phyloP scores from a whole-genome alignment of 2,888 invertebrate species.

The Anaspis maculata region DNA sequence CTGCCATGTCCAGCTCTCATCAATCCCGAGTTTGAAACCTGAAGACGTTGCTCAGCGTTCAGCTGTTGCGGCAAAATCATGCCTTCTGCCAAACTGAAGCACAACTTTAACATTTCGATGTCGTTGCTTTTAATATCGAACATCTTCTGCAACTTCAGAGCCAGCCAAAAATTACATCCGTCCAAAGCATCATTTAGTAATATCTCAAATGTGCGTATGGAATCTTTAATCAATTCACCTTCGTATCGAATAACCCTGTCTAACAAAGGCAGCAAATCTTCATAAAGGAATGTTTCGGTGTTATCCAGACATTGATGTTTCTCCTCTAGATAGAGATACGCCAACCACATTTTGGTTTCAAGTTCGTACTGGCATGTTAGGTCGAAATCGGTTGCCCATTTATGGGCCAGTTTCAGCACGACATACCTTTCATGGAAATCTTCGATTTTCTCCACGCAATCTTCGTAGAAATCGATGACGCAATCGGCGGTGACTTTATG shows the following conservation, averaged over 20 bases:
- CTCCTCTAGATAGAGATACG: constrained; percentile 27
- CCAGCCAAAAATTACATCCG: constrained; percentile 50
- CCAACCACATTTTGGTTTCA: constrained; percentile 34
- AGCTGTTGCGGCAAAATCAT: constrained; percentile 53
- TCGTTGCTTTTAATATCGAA: constrained; percentile 45
- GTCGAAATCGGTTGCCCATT: constrained; percentile 33
- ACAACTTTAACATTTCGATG: constrained; percentile 53
- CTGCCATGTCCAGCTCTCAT: constrained; percentile 37
- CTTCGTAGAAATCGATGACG: constrained; percentile 56
- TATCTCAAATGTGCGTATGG: constrained; percentile 42
- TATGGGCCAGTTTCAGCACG: constrained; percentile 31
- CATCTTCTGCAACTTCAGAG: constrained; percentile 50
- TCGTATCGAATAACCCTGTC: constrained; percentile 15
- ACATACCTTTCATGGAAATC: constrained; percentile 46
- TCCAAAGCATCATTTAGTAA: constrained; percentile 50
- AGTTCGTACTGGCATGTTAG: constrained; percentile 27
- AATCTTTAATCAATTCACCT: constrained; percentile 30
- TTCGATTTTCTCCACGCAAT: constrained; percentile 46
- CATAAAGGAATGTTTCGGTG: constrained; percentile 18
- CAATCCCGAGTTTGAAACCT: constrained; percentile 43
- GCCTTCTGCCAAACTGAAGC: constrained; percentile 57
- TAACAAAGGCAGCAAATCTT: constrained; percentile 19
- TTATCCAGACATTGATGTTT: constrained; percentile 14
- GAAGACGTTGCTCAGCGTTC: constrained; percentile 54
- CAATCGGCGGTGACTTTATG: constrained; percentile 53